Evolutionary conservation across 2,888 invertebrate species (phyloP).

Genomic region (Ischnus inquisitorius): DNA sequence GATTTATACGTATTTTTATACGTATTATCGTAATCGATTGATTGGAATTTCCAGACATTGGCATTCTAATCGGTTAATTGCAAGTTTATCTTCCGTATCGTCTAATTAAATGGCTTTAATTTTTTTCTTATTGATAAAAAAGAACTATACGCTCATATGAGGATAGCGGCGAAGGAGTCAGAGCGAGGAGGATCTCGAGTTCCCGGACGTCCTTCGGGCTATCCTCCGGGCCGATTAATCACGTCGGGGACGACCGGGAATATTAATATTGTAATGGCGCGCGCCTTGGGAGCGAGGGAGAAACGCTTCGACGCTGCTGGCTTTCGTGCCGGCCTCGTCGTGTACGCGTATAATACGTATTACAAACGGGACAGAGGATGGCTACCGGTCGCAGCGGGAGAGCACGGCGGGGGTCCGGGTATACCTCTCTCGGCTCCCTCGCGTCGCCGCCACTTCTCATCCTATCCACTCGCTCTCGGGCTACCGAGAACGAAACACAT

Average conservation of each 20-base stretch:
- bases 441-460: slow-evolving; percentile 61
- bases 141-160: slow-evolving; percentile 22
- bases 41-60: background rate
- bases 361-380: slow-evolving; percentile 85
- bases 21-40: background rate
- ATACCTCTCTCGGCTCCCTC: slow-evolving; percentile 54
- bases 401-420: slow-evolving; percentile 83
- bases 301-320: slow-evolving; percentile 29
- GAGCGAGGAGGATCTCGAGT: slow-evolving; percentile 55
- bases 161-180: slow-evolving; percentile 45
- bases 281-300: slow-evolving; percentile 68
- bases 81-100: slow-evolving; percentile 5
- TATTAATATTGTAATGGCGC: slow-evolving; percentile 81
- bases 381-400: slow-evolving; percentile 85
- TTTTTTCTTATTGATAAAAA: slow-evolving; percentile 5
- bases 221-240: slow-evolving; percentile 77
- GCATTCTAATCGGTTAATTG: background rate
- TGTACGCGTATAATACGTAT: slow-evolving; percentile 78
- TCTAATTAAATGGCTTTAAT: slow-evolving; percentile 61
- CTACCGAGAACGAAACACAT: slow-evolving; percentile 79
- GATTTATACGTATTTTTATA: background rate
- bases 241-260: slow-evolving; percentile 75
- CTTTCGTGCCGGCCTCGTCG: slow-evolving; percentile 34
- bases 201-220: slow-evolving; percentile 68
- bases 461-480: slow-evolving; percentile 63